These are phyloP conservation scores for Temnothorax ravouxi DNA, from an alignment of 2,888 invertebrate species.

Conservation along the genomic window DNA sequence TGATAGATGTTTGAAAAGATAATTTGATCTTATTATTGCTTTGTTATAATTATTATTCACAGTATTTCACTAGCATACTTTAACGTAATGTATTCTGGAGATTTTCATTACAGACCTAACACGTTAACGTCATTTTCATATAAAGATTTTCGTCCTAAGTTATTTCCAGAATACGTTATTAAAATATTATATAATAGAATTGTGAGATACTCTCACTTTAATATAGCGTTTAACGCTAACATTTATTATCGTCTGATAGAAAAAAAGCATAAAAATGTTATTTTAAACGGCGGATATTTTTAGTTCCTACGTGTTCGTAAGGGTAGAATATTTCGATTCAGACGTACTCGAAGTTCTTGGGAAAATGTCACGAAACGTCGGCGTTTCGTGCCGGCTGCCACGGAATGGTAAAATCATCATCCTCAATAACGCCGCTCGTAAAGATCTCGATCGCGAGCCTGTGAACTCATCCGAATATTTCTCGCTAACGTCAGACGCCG, in stretches of 20 bases:
- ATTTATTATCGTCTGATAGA: not conserved
- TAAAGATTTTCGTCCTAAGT: not conserved
- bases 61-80: not conserved
- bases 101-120: not conserved
- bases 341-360: conserved; percentile 36
- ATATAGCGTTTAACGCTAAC: not conserved
- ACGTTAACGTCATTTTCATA: not conserved
- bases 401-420: conserved; percentile 73
- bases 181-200: not conserved
- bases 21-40: not conserved
- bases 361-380: conserved; percentile 54
- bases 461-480: conserved; percentile 63
- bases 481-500: conserved; percentile 24
- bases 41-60: not conserved
- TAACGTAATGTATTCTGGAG: not conserved
- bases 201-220: not conserved
- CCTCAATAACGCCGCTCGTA: conserved; percentile 61
- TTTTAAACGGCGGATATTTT: conserved; percentile 11
- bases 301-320: conserved; percentile 2
- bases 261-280: not conserved
- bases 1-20: not conserved
- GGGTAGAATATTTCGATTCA: not conserved
- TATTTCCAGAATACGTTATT: not conserved
- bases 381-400: conserved; percentile 41
- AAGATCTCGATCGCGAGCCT: conserved; percentile 71